Base-by-base conservation (phyloP, 2,888 invertebrate genomes). In the Dorcus parallelipipedus region DNA sequence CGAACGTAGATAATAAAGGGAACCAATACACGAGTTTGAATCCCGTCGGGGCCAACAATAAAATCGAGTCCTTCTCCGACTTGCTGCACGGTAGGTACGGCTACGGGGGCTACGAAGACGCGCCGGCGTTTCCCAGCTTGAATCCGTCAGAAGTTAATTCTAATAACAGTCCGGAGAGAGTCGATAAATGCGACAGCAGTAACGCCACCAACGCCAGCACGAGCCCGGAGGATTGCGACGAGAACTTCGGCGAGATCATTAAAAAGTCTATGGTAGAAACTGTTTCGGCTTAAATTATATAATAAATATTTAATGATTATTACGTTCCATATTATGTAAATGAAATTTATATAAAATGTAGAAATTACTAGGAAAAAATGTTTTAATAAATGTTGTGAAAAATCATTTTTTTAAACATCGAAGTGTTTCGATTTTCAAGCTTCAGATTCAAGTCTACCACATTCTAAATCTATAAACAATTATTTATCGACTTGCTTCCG, bases 221-320 rank as follows among this genome's bases (percentile, higher is more conserved):
- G 45, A 43, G 41, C 26, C 47, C 20, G 26, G 82, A 81, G 49
- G 80, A 83, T 55, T 81, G 81, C 69, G 84, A 83, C 67, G 91
- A 92, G 71, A 93, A 93, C 77, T 93, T 94, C 73, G 93, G 93
- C 54, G 93, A 94, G 81, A 90, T 95, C 71, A 93, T 94, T 69
- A 94, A 93, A 79, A 93, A 94, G 79, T 91, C 92, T 63, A 93
- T 94, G 85, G 93, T 93, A 74, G 93, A 94, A 78, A 93, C 92
- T 70, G 93, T 91, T 71, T 90, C 89, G 71, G 91, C 91, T 81
- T 92, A 86, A 84, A 58, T 75, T 76, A 76, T 75, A 76, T 72
- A 72, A 64, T 67, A 59, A 75, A 67, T 71, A 71, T 67, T 64
- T 67, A 62, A 61, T 63, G 66, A 69, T 68, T 66, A 70, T 56